Conservation (phyloP, 2,888 invertebrate species). For the Zygaena filipendulae region DNA sequence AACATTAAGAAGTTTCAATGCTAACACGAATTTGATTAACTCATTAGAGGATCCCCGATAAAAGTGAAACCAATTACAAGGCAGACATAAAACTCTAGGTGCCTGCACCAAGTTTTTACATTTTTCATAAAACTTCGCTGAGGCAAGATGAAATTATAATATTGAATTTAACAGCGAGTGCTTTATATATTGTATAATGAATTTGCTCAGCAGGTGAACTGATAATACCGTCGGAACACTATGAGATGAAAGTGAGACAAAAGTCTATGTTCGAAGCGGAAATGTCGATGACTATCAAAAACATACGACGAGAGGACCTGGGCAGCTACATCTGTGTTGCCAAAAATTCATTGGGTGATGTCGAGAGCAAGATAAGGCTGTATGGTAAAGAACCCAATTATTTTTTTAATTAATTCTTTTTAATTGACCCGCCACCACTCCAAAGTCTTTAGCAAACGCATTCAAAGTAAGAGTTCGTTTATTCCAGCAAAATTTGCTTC, state of each 20-base stretch:
- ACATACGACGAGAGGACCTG: slow-evolving; percentile 80
- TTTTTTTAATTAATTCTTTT: neutral
- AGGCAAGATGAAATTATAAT: slow-evolving; percentile 61
- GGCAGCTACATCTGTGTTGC: slow-evolving; percentile 90
- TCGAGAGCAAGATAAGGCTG: slow-evolving; percentile 88
- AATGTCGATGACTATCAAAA: slow-evolving; percentile 85
- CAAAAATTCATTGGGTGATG: slow-evolving; percentile 88
- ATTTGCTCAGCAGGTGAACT: slow-evolving; percentile 86
- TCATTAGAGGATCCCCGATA: slow-evolving; percentile 42
- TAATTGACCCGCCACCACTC: neutral
- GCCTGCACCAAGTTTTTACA: slow-evolving; percentile 62
- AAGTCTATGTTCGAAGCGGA: slow-evolving; percentile 86
- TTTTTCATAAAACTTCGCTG: slow-evolving; percentile 63
- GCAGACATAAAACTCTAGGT: slow-evolving; percentile 61
- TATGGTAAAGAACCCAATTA: slow-evolving; percentile 83
- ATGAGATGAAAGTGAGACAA: slow-evolving; percentile 78
- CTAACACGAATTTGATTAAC: slow-evolving; percentile 38
- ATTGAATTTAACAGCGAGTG: slow-evolving; percentile 61
- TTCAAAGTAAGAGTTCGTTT: no score
- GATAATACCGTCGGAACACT: slow-evolving; percentile 86
- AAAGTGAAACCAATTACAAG: slow-evolving; percentile 63
- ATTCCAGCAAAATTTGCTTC: no score
- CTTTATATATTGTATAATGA: no score
- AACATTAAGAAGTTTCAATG: no score
- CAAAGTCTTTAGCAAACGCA: no score